phyloP scores from a whole-genome alignment of 2,113 vertebrate genomes.

The Dicaeum eximium region DNA sequence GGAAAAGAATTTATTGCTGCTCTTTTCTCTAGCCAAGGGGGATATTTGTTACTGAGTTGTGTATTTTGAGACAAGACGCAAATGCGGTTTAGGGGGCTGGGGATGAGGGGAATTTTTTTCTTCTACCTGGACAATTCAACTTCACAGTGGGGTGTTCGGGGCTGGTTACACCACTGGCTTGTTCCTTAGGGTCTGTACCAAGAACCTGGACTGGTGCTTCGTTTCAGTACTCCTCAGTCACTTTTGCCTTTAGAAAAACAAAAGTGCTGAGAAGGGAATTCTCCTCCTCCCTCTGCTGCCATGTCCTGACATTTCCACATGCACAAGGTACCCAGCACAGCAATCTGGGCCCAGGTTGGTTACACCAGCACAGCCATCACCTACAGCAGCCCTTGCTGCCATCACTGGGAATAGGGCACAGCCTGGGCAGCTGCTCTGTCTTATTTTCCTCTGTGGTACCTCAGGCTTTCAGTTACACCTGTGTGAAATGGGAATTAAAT shows the following conservation, averaged over 20 bases:
- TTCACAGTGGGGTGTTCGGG: not conserved
- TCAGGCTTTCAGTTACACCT: not conserved
- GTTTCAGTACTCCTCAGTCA: not conserved
- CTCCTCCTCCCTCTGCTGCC: not conserved
- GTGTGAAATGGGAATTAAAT: not conserved
- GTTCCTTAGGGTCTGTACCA: not conserved
- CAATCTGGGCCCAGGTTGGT: not conserved
- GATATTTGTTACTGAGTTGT: constrained; percentile 46
- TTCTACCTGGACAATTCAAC: constrained; percentile 22
- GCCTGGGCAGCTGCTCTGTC: not conserved
- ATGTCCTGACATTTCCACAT: not conserved
- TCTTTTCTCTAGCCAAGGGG: constrained; percentile 52
- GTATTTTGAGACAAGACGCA: constrained; percentile 16
- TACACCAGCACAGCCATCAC: not conserved
- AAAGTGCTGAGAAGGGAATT: not conserved
- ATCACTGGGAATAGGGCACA: not conserved
- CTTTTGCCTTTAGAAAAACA: not conserved
- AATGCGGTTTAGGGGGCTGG: not conserved
- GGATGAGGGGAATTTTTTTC: not conserved
- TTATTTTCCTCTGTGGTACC: not conserved
- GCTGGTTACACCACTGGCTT: not conserved
- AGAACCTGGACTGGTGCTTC: not conserved
- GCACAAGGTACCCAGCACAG: not conserved
- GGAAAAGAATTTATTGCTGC: constrained; percentile 55
- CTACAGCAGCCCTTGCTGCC: not conserved